Evolutionary conservation across 92 coral and sea anemone species (phyloP).

Genomic region (Nematostella vectensis): DNA sequence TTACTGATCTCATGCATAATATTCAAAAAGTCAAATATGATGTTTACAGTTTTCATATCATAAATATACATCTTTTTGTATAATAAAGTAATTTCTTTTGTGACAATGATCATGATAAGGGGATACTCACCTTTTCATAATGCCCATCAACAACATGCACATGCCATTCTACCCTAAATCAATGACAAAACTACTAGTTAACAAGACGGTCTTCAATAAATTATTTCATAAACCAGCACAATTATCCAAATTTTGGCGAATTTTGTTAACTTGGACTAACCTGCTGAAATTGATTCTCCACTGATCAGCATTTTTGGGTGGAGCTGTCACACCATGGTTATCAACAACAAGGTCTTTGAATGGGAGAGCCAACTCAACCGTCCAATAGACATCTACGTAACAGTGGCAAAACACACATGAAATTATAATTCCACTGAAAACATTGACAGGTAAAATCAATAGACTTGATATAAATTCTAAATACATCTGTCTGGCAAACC

Average conservation of each 20-base stretch:
- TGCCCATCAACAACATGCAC: constrained; percentile 57
- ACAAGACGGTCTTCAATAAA: background rate
- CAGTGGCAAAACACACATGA: no score
- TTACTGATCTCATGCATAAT: no score
- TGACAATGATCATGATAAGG: no score
- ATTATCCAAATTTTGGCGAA: background rate
- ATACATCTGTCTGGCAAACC: no score
- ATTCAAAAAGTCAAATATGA: no score
- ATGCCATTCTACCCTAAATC: constrained; percentile 92
- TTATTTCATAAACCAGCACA: background rate
- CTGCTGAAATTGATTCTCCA: constrained; percentile 89
- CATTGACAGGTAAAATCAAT: no score
- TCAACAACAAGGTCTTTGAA: constrained; percentile 50
- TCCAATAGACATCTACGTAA: constrained; percentile 71
- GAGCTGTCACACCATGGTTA: constrained; percentile 59
- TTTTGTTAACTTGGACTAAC: constrained; percentile 4
- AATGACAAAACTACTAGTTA: no score
- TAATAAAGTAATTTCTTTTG: no score
- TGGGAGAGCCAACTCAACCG: constrained; percentile 77
- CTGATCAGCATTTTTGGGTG: constrained; percentile 60
- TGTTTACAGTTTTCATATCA: no score
- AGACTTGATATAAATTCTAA: no score
- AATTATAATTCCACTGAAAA: background rate
- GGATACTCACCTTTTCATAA: constrained; percentile 54
- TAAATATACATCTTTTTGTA: no score